Evolutionary conservation across 2,888 invertebrate species (phyloP), one percentile per base, ranked within the genome.

Genomic region (Allacma fusca): DNA sequence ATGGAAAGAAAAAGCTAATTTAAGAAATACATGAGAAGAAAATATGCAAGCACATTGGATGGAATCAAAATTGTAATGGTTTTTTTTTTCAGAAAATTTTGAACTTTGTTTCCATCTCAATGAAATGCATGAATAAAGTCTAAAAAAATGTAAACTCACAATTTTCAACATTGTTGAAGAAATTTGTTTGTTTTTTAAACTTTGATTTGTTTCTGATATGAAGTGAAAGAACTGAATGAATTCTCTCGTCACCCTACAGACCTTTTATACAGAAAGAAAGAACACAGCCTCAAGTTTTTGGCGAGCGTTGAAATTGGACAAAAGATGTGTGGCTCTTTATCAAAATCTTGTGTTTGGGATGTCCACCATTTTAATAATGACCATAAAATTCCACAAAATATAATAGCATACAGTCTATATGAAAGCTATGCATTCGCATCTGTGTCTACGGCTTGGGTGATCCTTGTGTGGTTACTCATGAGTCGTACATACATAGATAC

Each of bases 221-320:
- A 50, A 50, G 50, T 50, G 50, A 50, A 50, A 50, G 50, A 50
- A 50, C 50, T 50, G 50, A 50, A 50, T 50, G 50, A 50, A 50
- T 50, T 50, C 50, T n/a, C 50, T 50, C 9, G n/a, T 50, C 50
- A 50, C 19, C 50, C 50, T 50, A 16, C 50, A 2, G 50, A 50
- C 7, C 50, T 50, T 50, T 50, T 50, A 50, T 50, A 50, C 50
- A 50, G 50, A 50, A 50, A 50, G 50, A 50, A 50, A 50, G 50
- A 50, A 50, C n/a, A n/a, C 16, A 50, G 50, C 50, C 50, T 50
- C 50, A 50, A 50, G 2, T 50, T 50, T 50, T 50, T 50, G 50
- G 50, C 50, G 50, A 50, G 50, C 19, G 50, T 19, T 50, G 50
- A 50, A 50, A 50, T 50, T 50, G 50, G 50, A 50, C 50, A 50